Evolutionary conservation across 2,113 vertebrate genomes (phyloP).

Genomic region (Daboia siamensis): DNA sequence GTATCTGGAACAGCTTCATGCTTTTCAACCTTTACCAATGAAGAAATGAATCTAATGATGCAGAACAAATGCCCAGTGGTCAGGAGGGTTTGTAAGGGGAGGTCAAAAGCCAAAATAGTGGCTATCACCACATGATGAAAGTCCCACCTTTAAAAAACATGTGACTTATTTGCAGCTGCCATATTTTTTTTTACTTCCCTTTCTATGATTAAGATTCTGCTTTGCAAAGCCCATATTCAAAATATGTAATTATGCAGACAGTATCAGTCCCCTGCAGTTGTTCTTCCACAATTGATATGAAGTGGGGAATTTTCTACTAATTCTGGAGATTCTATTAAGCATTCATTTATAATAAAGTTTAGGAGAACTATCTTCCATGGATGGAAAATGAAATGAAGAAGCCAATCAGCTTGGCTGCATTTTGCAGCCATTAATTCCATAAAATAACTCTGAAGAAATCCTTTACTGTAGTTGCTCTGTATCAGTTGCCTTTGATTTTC

Average conservation of each 20-base stretch:
- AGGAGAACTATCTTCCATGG: neutral
- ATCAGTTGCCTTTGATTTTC: neutral
- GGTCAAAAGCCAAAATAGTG: neutral
- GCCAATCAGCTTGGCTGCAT: neutral
- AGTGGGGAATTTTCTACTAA: neutral
- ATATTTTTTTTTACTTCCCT: neutral
- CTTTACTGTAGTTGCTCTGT: neutral
- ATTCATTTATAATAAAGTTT: neutral
- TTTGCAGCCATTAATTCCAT: neutral
- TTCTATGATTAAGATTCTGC: neutral
- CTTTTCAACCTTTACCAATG: neutral
- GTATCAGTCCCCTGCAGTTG: neutral
- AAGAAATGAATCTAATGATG: neutral
- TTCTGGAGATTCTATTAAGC: neutral
- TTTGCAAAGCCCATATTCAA: neutral
- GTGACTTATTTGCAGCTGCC: neutral
- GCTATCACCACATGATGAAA: neutral
- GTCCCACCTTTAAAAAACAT: neutral
- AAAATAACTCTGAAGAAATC: neutral
- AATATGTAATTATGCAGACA: neutral
- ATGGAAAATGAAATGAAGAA: neutral
- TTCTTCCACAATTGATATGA: neutral
- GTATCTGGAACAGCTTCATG: neutral
- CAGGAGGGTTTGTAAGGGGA: neutral
- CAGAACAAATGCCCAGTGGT: neutral